Base-by-base conservation (phyloP, 2,113 vertebrate species). In the Rhinogobius similis region DNA sequence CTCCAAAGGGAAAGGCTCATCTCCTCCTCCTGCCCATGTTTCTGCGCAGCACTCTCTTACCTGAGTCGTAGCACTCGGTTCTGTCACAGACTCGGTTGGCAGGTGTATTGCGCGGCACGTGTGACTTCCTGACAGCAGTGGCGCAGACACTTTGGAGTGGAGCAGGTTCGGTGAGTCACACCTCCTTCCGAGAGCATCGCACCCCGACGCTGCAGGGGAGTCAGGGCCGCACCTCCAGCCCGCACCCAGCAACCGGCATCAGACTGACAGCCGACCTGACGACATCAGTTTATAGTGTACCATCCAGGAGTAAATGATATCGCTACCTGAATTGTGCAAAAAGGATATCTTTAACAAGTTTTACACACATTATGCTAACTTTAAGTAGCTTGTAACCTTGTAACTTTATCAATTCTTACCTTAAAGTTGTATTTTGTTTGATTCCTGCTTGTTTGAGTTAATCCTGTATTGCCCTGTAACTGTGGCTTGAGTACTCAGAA, bases 61-160 rank as follows among this genome's bases (percentile, higher is more conserved):
- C 46, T 50, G 1, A 50, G 46, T 21, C 9, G 46, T 50, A 50
- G 46, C 20, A 50, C 20, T 50, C 20, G 20, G 46, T 48, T n/a
- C 9, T 8, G 18, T 50, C 20, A 70, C 66, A 3, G 8, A 14
- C 20, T 50, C 8, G 6, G 21, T 64, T 67, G 26, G 50, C 44
- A 50, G 55, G 48, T 46, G 67, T 32, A 21, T 50, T 50, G 62
- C 70, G 74, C 80, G 69, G 48, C 16, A 10, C 58, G 39, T 69
- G 79, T 82, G 65, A 73, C 36, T 62, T 58, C 26, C 59, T 74
- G 48, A 50, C 46, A 67, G 20, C 26, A 58, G 55, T 24, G n/a
- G 20, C 24, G 55, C 59, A 39, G 38, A 77, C 72, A 74, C 56
- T 83, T 83, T 74, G 77, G 48, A 39, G 72, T 75, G 66, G 26